Conservation (phyloP, 2,113 vertebrate species). For the Vireo altiloquus region DNA sequence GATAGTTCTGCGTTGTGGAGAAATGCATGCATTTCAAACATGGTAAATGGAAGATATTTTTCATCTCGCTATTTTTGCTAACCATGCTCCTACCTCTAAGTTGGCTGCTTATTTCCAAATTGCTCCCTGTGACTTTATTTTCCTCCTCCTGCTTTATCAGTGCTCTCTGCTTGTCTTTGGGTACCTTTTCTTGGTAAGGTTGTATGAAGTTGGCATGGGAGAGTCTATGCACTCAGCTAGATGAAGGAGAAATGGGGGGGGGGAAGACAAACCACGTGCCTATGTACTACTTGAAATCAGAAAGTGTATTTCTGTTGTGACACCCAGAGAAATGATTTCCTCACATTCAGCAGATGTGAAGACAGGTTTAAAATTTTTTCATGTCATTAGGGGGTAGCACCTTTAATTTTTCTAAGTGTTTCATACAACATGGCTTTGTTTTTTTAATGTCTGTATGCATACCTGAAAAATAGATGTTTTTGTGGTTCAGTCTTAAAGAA, state of each 20-base stretch:
- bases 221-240: neutral
- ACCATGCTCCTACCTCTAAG: neutral
- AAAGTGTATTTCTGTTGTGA: neutral
- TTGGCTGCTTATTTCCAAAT: neutral
- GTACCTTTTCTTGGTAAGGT: neutral
- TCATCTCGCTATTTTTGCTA: neutral
- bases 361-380: neutral
- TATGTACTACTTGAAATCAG: neutral
- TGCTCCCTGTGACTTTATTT: neutral
- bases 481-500: neutral
- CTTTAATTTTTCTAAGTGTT: neutral
- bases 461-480: neutral
- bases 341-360: neutral
- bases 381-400: neutral
- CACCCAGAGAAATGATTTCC: neutral
- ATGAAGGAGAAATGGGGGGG: neutral
- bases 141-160: neutral
- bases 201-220: neutral
- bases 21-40: neutral
- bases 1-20: neutral
- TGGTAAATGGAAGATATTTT: neutral
- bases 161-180: neutral
- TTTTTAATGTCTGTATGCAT: neutral
- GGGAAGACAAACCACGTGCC: neutral
- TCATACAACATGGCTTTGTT: neutral